phyloP scores from a whole-genome alignment of 1,140 invertebrate species.

The Solenopsis invicta region DNA sequence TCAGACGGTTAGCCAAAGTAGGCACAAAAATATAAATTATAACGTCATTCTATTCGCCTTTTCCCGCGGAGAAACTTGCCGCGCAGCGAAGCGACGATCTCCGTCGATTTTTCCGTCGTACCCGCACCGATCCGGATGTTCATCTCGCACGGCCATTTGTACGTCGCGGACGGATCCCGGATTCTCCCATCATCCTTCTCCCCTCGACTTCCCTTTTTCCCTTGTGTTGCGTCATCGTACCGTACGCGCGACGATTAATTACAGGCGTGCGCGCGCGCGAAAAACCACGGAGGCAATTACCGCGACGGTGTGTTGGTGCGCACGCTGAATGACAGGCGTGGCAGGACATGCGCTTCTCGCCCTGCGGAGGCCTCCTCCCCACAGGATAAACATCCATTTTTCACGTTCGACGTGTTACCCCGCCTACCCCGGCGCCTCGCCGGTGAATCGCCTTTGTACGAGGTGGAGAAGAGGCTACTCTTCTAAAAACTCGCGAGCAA shows the following conservation, averaged over 20 bases:
- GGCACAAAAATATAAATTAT: neutral
- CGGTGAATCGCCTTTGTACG: neutral
- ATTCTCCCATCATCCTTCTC: slow-evolving; percentile 18
- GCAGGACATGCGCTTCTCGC: slow-evolving; percentile 26
- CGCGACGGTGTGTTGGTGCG: slow-evolving; percentile 43
- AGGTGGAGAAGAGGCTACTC: neutral
- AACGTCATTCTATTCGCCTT: slow-evolving; percentile 1
- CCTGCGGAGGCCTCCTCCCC: slow-evolving; percentile 32
- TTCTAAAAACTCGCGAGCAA: neutral
- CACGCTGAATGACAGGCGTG: slow-evolving; percentile 53
- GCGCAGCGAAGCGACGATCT: slow-evolving; percentile 60
- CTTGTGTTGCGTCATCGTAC: slow-evolving; percentile 41
- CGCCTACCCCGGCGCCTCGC: neutral
- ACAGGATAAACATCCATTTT: slow-evolving; percentile 57
- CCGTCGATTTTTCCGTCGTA: slow-evolving; percentile 56
- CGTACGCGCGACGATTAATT: slow-evolving; percentile 59
- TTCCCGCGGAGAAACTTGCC: too few species aligned
- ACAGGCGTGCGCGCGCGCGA: slow-evolving; percentile 30
- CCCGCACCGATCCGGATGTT: slow-evolving; percentile 69
- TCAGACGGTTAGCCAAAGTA: slow-evolving; percentile 8
- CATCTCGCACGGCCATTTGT: slow-evolving; percentile 67
- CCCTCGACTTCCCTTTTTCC: neutral
- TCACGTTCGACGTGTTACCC: slow-evolving; percentile 49
- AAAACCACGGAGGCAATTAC: slow-evolving; percentile 45
- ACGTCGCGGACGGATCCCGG: slow-evolving; percentile 47